These are phyloP conservation scores for Idris sp. DNA, from an alignment of 1,140 invertebrate genomes.

Conservation along the genomic window DNA sequence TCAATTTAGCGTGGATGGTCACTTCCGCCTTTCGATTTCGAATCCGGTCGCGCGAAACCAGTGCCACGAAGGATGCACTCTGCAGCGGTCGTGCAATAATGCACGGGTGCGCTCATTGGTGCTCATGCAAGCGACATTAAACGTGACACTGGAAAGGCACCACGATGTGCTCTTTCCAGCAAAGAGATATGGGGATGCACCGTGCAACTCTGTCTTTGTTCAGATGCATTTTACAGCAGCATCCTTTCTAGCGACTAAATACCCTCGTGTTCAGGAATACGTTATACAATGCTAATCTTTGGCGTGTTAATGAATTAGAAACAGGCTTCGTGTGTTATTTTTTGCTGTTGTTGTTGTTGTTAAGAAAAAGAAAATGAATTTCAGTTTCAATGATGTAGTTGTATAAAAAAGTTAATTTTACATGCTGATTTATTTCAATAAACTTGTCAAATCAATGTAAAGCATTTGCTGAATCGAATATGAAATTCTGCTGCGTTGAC, in stretches of 20 bases:
- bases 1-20: conserved; percentile 47
- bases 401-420: too few relatives aligned
- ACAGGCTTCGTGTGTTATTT: too few relatives aligned
- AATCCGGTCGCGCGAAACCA: conserved; percentile 60
- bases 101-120: conserved; percentile 46
- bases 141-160: conserved; percentile 40
- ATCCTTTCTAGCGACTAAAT: conserved; percentile 14
- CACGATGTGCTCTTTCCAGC: conserved; percentile 31
- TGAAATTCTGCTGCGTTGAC: too few relatives aligned
- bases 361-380: too few relatives aligned
- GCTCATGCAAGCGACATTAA: conserved; percentile 49
- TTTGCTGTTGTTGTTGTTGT: too few relatives aligned
- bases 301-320: too few relatives aligned
- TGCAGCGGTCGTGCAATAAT: conserved; percentile 50
- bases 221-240: background rate
- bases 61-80: conserved; percentile 52
- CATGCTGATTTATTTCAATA: too few relatives aligned
- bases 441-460: too few relatives aligned
- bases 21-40: conserved; percentile 64
- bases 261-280: conserved; percentile 2
- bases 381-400: too few relatives aligned
- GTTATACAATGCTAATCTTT: too few relatives aligned
- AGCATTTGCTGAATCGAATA: too few relatives aligned
- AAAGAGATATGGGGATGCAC: conserved; percentile 27
- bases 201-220: conserved; percentile 8